These are phyloP conservation scores for Arge pagana DNA, from an alignment of 2,888 invertebrate genomes.

Conservation along the genomic window DNA sequence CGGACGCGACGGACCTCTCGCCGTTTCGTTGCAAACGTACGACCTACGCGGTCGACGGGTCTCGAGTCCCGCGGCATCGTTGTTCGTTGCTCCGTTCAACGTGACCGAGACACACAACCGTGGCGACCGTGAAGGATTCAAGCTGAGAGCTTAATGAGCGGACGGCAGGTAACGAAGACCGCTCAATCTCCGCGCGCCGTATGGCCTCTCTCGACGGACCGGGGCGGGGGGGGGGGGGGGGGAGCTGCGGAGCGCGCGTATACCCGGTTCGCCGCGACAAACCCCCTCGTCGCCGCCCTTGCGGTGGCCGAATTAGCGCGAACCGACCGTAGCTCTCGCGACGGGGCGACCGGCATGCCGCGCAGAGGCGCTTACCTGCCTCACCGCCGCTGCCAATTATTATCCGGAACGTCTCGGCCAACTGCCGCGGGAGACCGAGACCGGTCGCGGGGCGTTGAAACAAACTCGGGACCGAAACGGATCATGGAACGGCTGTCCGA, in stretches of 20 bases:
- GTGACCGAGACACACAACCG: no score
- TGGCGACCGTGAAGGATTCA: slow-evolving; percentile 39
- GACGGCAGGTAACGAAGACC: slow-evolving; percentile 50
- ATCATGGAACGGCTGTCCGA: slow-evolving; percentile 30
- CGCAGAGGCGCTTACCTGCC: slow-evolving; percentile 40
- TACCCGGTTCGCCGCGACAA: background rate
- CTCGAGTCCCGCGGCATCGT: no score
- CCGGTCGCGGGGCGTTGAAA: background rate
- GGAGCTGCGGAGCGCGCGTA: background rate
- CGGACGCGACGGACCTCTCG: no score
- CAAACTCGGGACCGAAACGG: slow-evolving; percentile 16
- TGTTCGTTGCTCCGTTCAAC: no score
- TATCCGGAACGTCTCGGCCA: slow-evolving; percentile 48
- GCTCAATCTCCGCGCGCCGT: slow-evolving; percentile 46
- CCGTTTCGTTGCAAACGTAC: no score
- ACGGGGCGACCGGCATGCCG: background rate
- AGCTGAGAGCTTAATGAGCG: slow-evolving; percentile 51
- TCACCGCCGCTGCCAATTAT: slow-evolving; percentile 45
- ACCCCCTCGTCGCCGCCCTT: background rate
- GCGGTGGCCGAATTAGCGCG: slow-evolving; percentile 24
- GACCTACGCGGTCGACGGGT: no score
- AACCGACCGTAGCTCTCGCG: slow-evolving; percentile 23
- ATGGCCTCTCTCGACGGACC: slow-evolving; percentile 35
- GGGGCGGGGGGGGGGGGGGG: no score
- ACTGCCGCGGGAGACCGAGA: slow-evolving; percentile 33